A percentile compares a stretch with the other conserved stretches of the same genome.
phyloP scores from a whole-genome alignment of 1,140 invertebrate genomes.

The Tetramorium parvispinum region DNA sequence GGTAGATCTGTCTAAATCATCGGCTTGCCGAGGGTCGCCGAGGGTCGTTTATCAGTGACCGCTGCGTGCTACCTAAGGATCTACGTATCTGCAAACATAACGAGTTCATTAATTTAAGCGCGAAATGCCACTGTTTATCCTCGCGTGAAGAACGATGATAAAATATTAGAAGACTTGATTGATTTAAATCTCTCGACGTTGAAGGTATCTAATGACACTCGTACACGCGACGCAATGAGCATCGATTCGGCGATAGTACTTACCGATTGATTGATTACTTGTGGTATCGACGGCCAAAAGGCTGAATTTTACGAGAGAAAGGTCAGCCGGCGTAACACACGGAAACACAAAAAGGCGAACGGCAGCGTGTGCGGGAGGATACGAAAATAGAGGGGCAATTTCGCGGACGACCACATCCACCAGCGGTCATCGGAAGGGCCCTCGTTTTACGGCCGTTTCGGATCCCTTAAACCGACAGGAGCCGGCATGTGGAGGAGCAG shows the following conservation, averaged over 20 bases:
- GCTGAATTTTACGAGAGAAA: slow-evolving; percentile 8
- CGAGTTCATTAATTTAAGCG: slow-evolving; percentile 2
- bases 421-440: slow-evolving; percentile 61
- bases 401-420: slow-evolving; percentile 57
- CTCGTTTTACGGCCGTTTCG: slow-evolving; percentile 66
- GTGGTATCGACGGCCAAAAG: not conserved
- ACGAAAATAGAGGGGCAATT: slow-evolving; percentile 75
- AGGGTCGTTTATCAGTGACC: not conserved
- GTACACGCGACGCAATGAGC: not conserved
- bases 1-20: slow-evolving; percentile 10
- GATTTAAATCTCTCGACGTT: not conserved
- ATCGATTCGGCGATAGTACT: not conserved
- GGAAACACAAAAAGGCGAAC: slow-evolving; percentile 56
- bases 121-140: not conserved
- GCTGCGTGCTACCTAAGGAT: not conserved
- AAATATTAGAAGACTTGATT: not conserved
- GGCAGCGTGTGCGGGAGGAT: slow-evolving; percentile 66
- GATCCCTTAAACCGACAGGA: slow-evolving; percentile 59
- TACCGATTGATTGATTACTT: not conserved
- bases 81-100: not conserved
- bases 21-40: not conserved
- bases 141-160: not conserved
- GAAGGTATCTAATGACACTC: not conserved
- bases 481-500: slow-evolving; percentile 58
- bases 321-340: slow-evolving; percentile 10